A percentile compares a stretch with the other conserved stretches of the same genome.
Evolutionary conservation across 2,797 vertebrate genomes (phyloP).

Genomic region (Chromis chromis): DNA sequence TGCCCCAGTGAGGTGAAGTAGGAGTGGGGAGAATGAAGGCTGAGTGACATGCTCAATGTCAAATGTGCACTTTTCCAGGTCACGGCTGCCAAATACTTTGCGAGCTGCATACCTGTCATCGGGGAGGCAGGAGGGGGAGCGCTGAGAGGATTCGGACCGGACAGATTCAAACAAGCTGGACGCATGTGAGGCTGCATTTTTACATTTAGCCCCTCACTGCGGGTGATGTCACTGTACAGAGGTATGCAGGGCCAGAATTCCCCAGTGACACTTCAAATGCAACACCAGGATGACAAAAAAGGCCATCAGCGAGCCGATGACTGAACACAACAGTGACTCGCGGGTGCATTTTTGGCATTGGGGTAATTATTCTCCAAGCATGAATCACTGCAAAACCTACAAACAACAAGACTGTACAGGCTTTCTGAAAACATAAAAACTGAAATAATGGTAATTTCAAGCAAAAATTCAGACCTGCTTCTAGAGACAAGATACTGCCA

Average conservation of each 20-base stretch:
- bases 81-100: constrained; percentile 73
- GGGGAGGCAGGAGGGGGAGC: constrained; percentile 34
- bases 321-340: constrained; percentile 30
- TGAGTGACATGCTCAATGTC: constrained; percentile 68
- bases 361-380: constrained; percentile 52
- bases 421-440: constrained; percentile 7
- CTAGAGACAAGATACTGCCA: not conserved
- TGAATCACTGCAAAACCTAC: constrained; percentile 44
- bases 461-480: constrained; percentile 46
- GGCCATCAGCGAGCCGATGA: constrained; percentile 24
- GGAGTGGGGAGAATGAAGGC: constrained; percentile 33
- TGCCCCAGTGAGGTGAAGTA: constrained; percentile 29
- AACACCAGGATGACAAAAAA: constrained; percentile 45
- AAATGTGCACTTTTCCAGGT: constrained; percentile 74
- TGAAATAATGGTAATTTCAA: constrained; percentile 35
- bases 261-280: constrained; percentile 67
- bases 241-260: constrained; percentile 64
- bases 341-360: constrained; percentile 48
- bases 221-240: constrained; percentile 65
- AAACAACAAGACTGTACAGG: constrained; percentile 37
- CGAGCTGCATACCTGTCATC: constrained; percentile 68
- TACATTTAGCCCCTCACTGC: not conserved
- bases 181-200: constrained; percentile 26
- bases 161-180: constrained; percentile 64
- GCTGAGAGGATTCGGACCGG: constrained; percentile 58